These are phyloP conservation scores for Bombyx mandarina DNA, from an alignment of 1,140 invertebrate genomes.

Conservation along the genomic window DNA sequence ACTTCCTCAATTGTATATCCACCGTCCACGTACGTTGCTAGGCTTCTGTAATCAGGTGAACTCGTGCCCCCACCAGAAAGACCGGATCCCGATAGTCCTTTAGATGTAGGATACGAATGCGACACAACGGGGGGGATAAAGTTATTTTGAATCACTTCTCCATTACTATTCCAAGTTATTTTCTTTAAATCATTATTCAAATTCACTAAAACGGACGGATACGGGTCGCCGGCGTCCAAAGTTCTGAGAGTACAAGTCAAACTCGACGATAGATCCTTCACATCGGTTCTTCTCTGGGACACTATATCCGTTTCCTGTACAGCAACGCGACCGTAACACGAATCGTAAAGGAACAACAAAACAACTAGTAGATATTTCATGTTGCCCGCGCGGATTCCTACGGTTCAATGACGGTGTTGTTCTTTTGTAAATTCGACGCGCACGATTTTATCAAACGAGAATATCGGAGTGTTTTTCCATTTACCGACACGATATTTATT, in stretches of 20 bases:
- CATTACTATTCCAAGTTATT: slow-evolving; percentile 20
- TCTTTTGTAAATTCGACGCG: no score
- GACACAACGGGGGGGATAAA: slow-evolving; percentile 11
- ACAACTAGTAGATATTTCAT: slow-evolving; percentile 21
- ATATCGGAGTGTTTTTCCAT: no score
- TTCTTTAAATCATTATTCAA: slow-evolving; percentile 18
- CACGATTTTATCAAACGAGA: no score
- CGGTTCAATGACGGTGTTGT: no score
- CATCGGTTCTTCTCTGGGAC: not conserved
- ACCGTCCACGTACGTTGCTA: slow-evolving; percentile 2
- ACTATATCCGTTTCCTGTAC: slow-evolving; percentile 12
- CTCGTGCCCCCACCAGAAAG: slow-evolving; percentile 10
- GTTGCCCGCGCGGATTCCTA: slow-evolving; percentile 8
- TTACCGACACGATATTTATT: no score
- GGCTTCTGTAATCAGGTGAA: not conserved
- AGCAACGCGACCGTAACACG: slow-evolving; percentile 17
- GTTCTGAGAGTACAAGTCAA: slow-evolving; percentile 18
- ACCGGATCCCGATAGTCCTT: slow-evolving; percentile 12
- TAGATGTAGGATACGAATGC: slow-evolving; percentile 16
- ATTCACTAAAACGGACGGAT: slow-evolving; percentile 23
- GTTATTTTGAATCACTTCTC: slow-evolving; percentile 12
- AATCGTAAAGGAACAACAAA: slow-evolving; percentile 11
- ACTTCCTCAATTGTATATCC: slow-evolving; percentile 17
- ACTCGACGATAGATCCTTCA: slow-evolving; percentile 7
- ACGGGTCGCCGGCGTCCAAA: slow-evolving; percentile 13